Evolutionary conservation across 2,888 invertebrate species (phyloP).

Genomic region (Xanthorhoe designata): DNA sequence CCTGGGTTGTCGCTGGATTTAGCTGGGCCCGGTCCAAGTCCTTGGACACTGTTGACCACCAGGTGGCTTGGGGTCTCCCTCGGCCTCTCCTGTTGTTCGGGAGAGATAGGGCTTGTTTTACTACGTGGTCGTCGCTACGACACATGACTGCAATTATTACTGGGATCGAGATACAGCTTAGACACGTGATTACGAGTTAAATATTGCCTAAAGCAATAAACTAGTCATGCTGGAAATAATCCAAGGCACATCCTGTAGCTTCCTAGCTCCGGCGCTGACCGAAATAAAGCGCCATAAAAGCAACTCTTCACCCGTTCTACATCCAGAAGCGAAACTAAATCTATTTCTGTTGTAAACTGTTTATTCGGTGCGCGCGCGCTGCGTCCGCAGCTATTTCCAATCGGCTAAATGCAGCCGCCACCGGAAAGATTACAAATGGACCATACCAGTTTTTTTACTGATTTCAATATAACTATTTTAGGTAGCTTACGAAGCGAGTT

Average conservation of each 20-base stretch:
- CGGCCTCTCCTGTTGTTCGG: no score
- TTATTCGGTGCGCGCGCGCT: conserved; percentile 65
- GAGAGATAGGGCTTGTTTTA: no score
- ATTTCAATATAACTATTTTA: conserved; percentile 4
- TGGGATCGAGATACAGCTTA: not conserved
- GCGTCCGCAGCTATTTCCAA: conserved; percentile 71
- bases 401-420: conserved; percentile 72
- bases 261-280: conserved; percentile 38
- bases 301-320: conserved; percentile 69
- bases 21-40: no score
- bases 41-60: no score
- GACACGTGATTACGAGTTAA: not conserved
- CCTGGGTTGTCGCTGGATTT: no score
- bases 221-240: conserved; percentile 2
- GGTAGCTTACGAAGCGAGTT: not conserved
- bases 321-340: conserved; percentile 63
- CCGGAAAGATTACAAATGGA: conserved; percentile 66
- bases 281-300: conserved; percentile 70
- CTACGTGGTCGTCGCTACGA: no score
- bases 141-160: not conserved
- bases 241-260: conserved; percentile 29
- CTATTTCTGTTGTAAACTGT: conserved; percentile 73
- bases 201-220: not conserved
- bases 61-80: no score
- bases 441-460: conserved; percentile 47